Evolutionary conservation across 2,797 vertebrate species (phyloP), one percentile per base, ranked within the genome.

Genomic region (Calcarius lapponicus): DNA sequence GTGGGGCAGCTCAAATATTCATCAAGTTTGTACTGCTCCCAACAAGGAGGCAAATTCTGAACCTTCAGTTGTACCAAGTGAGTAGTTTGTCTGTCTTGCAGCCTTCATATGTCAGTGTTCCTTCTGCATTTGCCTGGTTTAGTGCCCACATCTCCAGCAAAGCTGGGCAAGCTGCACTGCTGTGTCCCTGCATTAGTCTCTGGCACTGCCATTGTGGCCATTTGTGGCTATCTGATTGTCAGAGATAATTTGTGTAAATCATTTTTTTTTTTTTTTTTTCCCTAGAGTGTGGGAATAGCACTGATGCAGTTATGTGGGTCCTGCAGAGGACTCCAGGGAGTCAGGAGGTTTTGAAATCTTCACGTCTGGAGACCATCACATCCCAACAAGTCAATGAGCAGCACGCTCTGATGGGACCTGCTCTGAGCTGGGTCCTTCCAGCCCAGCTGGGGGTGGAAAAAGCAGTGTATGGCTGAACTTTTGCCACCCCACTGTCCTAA

Each of bases 1-100:
- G 26, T 26, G 69, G 80, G 56, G n/a, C 85, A 86, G 66, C 73
- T 92, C 43, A 40, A 76, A 85, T 53, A 85, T 67, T 80, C 57
- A 34, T 73, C 34, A 31, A 13, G 31, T 65, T 65, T 51, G 28
- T 18, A 15, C 32, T 83, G 57, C 69, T 91, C 50, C 12, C n/a
- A 72, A 57, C 60, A 36, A 80, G 19, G 61, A 89, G 79, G 31
- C 14, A 67, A 57, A 67, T 87, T 71, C 67, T 76, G 60, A 71
- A 38, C 66, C 34, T 56, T 60, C 56, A 50, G 32, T 56, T 71
- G 16, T 5, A 24, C 0, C 5, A 69, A 45, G 62, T 13, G 36
- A 79, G 56, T 17, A 0, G 0, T 65, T 70, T 66, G 9, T 66
- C 21, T 34, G 31, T 74, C 48, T 64, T 61, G 53, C 26, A 82